These are phyloP conservation scores for Lepus americanus DNA, from an alignment of 2,113 vertebrate genomes.

Conservation along the genomic window DNA sequence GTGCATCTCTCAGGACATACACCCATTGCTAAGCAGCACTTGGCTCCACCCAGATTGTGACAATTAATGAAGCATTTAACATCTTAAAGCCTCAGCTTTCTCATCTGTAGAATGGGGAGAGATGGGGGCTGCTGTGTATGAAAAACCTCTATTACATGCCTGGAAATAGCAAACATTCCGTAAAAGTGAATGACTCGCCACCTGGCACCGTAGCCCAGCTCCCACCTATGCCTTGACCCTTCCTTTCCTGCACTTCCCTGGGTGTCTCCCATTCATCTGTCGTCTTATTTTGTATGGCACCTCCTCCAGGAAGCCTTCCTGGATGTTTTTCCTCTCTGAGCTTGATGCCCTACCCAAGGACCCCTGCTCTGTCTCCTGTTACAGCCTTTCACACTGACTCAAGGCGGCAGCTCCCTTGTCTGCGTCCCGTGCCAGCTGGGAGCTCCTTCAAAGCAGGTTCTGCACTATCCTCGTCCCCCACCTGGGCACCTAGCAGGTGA, in stretches of 20 bases:
- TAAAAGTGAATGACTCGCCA: not conserved
- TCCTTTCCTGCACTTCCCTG: not conserved
- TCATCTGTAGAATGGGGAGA: not conserved
- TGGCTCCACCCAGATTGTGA: not conserved
- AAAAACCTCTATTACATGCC: not conserved
- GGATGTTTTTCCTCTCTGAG: not conserved
- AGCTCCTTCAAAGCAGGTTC: not conserved
- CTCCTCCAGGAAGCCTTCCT: conserved; percentile 13
- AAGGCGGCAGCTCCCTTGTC: not conserved
- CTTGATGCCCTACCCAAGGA: not conserved
- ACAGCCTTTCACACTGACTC: not conserved
- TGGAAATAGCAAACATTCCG: not conserved
- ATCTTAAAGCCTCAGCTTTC: not conserved
- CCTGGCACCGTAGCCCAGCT: too few species aligned
- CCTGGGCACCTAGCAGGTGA: not conserved
- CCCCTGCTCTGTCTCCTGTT: not conserved
- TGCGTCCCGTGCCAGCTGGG: not conserved
- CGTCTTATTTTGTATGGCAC: not conserved
- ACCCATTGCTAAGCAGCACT: too few species aligned
- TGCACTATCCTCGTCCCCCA: not conserved
- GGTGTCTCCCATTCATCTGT: not conserved
- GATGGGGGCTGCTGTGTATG: not conserved
- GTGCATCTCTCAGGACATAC: too few species aligned
- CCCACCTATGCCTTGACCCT: not conserved
- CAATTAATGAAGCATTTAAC: conserved; percentile 37